phyloP scores from a whole-genome alignment of 1,140 invertebrate species.

The Dendroctonus valens region DNA sequence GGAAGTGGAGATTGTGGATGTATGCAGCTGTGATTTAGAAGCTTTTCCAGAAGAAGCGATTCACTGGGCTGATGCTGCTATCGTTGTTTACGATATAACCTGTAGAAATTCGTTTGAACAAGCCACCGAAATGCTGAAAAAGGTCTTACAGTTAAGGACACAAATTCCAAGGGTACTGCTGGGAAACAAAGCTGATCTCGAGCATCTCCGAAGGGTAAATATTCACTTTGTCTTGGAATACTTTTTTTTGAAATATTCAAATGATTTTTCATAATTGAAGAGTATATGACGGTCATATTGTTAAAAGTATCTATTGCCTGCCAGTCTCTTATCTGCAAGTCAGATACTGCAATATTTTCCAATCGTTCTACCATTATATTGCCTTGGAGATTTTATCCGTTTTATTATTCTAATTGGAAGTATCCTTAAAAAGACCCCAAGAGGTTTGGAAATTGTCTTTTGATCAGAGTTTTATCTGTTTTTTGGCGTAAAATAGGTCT shows the following conservation, averaged over 20 bases:
- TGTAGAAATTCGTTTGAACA: conserved; percentile 69
- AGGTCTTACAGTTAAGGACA: conserved; percentile 57
- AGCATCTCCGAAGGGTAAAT: conserved; percentile 69
- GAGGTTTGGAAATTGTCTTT: too few relatives aligned
- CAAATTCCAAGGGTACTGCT: conserved; percentile 63
- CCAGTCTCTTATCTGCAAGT: too few relatives aligned
- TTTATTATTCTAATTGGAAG: too few relatives aligned
- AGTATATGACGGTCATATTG: too few relatives aligned
- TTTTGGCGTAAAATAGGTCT: too few relatives aligned
- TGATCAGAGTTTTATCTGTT: too few relatives aligned
- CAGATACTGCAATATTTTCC: too few relatives aligned
- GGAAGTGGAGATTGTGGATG: conserved; percentile 76
- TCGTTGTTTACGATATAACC: conserved; percentile 78
- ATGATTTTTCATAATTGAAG: too few relatives aligned
- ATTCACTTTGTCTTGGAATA: conserved; percentile 1
- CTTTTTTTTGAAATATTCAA: not conserved
- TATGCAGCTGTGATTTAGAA: conserved; percentile 58
- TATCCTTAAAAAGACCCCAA: too few relatives aligned
- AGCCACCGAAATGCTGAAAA: conserved; percentile 61
- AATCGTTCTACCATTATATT: too few relatives aligned
- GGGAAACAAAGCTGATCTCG: conserved; percentile 75
- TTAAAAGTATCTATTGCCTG: too few relatives aligned
- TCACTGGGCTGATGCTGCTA: conserved; percentile 74
- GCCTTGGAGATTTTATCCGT: too few relatives aligned
- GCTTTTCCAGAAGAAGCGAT: conserved; percentile 57